Base-by-base conservation (phyloP, 2,113 vertebrate genomes). In the Columbina picui region DNA sequence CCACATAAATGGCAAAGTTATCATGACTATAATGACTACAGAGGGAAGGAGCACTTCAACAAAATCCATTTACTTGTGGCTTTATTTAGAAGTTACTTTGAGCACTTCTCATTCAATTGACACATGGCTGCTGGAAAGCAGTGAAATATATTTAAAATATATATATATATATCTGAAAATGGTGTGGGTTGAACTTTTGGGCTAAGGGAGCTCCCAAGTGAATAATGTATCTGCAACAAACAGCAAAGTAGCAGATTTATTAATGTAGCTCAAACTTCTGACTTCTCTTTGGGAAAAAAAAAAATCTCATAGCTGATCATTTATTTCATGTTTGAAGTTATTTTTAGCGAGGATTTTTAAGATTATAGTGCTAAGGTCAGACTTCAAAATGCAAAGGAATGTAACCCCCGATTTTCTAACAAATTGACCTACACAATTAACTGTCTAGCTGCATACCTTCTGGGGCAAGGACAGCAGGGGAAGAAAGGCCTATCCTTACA, bases 331-430 rank as follows among this genome's bases (percentile, higher is more conserved):
- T 68, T 85, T 91, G 43, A 94, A 93, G 78, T 55, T 93, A 96
- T 93, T 95, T 93, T 88, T 86, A 89, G 45, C 32, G 94, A n/a
- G 13, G 52, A 36, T 63, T 83, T 96, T 94, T 96, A 73, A 92
- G 26, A 93, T 85, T 52, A 61, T 32, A 95, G 25, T 27, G 50
- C 93, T 92, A 86, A 88, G 57, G 89, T 80, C 71, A 97, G 34
- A 94, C 30, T 59, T 64, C 69, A 74, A 95, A 84, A 94, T 73
- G 52, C 49, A 55, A 92, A 96, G 77, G 92, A 95, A 85, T 3
- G 49, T 77, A 81, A 95, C 64, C 61, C 52, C 61, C 39, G 80
- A 85, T 94, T 93, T 90, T 93, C 67, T 93, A 94, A 90, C 52
- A 63, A 63, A 89, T 61, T 67, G 32, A 74, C 41, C 55, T 53